Percentiles rank a stretch among this genome's conserved stretches.
Evolutionary conservation across 2,797 vertebrate species (phyloP).

Genomic region (Champsocephalus esox): DNA sequence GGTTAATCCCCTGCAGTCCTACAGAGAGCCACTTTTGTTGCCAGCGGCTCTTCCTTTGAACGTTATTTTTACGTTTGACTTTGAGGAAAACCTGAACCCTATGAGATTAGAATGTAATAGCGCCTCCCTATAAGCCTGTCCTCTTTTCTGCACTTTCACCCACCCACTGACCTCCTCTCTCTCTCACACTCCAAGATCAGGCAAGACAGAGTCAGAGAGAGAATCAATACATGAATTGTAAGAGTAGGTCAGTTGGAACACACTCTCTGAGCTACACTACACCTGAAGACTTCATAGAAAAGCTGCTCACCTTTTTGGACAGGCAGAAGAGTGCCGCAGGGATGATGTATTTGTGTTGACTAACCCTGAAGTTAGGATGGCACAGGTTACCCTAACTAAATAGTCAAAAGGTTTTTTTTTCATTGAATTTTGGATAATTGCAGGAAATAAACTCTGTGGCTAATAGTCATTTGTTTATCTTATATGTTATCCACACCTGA

Average conservation of each 20-base stretch:
- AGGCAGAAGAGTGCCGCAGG: neutral
- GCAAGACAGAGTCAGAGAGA: constrained; percentile 63
- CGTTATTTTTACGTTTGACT: constrained; percentile 72
- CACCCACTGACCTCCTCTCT: constrained; percentile 33
- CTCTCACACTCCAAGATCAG: constrained; percentile 41
- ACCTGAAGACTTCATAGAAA: constrained; percentile 43
- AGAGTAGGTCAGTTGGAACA: constrained; percentile 46
- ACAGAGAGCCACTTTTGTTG: constrained; percentile 18
- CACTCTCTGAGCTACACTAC: constrained; percentile 27
- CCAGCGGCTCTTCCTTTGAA: constrained; percentile 55
- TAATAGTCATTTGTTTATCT: neutral
- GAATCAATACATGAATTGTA: constrained; percentile 71
- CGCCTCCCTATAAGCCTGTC: constrained; percentile 46
- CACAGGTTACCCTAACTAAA: no score
- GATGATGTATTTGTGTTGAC: no score
- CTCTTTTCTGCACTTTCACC: constrained; percentile 50
- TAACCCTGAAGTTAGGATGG: no score
- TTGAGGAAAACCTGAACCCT: constrained; percentile 69
- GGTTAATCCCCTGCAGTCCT: constrained; percentile 41
- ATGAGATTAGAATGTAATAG: constrained; percentile 66
- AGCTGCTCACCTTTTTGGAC: constrained; percentile 31
- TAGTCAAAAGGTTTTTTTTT: rapidly evolving
- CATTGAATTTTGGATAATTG: neutral
- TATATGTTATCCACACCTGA: neutral
- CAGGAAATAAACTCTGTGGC: neutral